Conservation (phyloP, 2,113 vertebrate species). For the Engystomops pustulosus region DNA sequence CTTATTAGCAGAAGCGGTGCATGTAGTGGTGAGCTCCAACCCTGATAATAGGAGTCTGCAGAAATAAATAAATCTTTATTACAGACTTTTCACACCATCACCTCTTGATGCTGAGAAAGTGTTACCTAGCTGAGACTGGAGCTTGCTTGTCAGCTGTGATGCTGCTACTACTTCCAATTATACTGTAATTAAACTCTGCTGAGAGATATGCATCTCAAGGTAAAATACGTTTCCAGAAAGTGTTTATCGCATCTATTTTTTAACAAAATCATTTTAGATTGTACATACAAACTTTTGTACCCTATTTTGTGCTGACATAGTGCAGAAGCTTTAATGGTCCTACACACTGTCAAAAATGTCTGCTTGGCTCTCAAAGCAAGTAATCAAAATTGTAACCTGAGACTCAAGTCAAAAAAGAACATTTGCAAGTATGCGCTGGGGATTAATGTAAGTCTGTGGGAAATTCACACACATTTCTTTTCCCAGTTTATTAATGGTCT, state of each 20-base stretch:
- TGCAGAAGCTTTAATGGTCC: not conserved
- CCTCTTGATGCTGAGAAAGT: slow-evolving; percentile 10
- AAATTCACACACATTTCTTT: not conserved
- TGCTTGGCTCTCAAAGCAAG: not conserved
- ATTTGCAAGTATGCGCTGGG: not conserved
- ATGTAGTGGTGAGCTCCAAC: slow-evolving; percentile 5
- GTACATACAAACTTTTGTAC: not conserved
- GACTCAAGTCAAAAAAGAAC: not conserved
- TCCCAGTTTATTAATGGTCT: not conserved
- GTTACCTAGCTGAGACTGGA: not conserved
- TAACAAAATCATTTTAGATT: not conserved
- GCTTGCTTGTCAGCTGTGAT: slow-evolving; percentile 6
- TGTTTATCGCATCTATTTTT: not conserved
- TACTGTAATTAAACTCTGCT: slow-evolving; percentile 2
- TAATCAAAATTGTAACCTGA: not conserved
- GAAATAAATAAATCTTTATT: slow-evolving; percentile 26
- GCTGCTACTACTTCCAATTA: not conserved
- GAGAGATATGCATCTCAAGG: not conserved
- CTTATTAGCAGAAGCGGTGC: not conserved
- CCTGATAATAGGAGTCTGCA: not conserved
- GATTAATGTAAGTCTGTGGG: not conserved
- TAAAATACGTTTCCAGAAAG: not conserved
- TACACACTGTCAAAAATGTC: not conserved
- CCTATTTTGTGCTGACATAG: not conserved
- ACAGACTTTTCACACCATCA: slow-evolving; percentile 13